These are phyloP conservation scores for Albula goreensis DNA, from an alignment of 2,113 vertebrate genomes.

Conservation along the genomic window DNA sequence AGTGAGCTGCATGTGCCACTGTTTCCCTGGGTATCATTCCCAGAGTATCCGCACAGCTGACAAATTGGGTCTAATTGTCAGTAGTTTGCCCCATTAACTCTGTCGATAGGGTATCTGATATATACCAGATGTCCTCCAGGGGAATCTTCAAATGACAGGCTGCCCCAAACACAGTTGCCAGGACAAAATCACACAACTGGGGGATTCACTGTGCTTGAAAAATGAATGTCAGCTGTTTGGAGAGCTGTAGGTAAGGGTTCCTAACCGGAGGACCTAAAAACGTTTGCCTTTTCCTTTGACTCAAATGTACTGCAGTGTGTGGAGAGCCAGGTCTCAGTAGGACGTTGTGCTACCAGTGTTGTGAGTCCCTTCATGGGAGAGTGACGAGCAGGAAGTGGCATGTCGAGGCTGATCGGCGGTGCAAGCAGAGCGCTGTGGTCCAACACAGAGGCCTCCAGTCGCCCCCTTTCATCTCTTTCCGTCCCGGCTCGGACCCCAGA, in stretches of 20 bases:
- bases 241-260: not conserved
- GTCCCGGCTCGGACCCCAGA: conserved; percentile 15
- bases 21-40: not conserved
- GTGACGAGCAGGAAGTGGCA: conserved; percentile 22
- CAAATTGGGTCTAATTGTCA: not conserved
- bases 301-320: not conserved
- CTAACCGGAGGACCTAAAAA: not conserved
- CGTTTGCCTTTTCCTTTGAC: not conserved
- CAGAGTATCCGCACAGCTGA: not conserved
- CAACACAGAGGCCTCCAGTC: not conserved
- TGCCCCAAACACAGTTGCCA: not conserved
- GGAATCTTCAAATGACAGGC: not conserved
- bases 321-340: not conserved
- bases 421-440: not conserved
- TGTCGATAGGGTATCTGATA: not conserved
- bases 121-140: not conserved
- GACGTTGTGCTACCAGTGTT: not conserved
- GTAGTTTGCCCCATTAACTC: not conserved
- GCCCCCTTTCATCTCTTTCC: not conserved
- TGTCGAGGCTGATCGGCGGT: conserved; percentile 20
- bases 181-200: not conserved
- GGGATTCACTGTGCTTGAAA: not conserved
- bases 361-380: conserved; percentile 19
- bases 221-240: not conserved
- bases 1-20: not conserved